Percentiles rank a stretch among this genome's conserved stretches.
These are phyloP conservation scores for Acanthisitta chloris DNA, from an alignment of 2,113 vertebrate genomes.

Conservation along the genomic window DNA sequence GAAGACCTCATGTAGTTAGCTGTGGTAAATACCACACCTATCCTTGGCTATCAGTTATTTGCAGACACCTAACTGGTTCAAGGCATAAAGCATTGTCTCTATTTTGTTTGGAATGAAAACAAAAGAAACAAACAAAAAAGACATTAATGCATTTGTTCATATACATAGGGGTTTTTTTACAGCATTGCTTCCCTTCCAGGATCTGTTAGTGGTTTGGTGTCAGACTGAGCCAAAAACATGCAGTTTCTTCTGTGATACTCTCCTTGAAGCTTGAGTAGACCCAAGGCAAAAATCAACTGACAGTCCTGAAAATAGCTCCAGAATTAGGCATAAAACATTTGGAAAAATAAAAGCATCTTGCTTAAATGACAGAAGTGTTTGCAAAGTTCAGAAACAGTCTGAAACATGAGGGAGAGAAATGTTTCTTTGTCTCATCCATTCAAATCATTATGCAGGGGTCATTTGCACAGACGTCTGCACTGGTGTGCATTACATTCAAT, in stretches of 20 bases:
- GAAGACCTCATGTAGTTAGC: not conserved
- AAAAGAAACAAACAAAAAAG: not conserved
- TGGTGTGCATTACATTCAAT: not conserved
- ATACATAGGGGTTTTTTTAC: not conserved
- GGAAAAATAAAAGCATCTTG: not conserved
- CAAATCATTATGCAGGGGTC: not conserved
- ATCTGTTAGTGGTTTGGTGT: not conserved
- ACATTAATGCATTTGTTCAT: not conserved
- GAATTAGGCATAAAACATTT: not conserved
- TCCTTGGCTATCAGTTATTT: not conserved
- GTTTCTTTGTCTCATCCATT: not conserved
- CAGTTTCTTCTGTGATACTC: not conserved
- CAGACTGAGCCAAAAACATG: not conserved
- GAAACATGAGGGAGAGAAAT: not conserved
- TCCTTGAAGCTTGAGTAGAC: not conserved
- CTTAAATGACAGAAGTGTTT: not conserved
- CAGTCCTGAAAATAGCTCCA: not conserved
- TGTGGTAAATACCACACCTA: not conserved
- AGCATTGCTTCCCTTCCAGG: not conserved
- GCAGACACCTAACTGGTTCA: not conserved
- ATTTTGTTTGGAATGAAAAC: not conserved
- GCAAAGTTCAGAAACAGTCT: not conserved
- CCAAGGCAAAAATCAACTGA: not conserved
- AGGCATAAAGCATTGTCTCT: not conserved
- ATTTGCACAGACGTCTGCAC: not conserved